Percentiles rank a stretch among this genome's conserved stretches.
Conservation (phyloP, 2,888 invertebrate species). For the Rhagonycha fulva region DNA sequence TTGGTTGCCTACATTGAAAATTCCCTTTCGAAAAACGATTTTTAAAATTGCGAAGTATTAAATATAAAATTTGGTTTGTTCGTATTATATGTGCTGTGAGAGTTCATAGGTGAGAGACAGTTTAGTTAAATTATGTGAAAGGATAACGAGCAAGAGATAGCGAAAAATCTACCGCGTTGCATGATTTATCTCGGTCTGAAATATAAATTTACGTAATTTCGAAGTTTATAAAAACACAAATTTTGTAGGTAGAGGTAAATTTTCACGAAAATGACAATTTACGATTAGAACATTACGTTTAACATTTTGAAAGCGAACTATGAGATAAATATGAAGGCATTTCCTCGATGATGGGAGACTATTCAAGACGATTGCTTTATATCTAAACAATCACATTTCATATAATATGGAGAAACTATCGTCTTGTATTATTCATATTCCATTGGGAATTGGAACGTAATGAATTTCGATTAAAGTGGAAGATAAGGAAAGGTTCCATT, state of each 20-base stretch:
- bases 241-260: neutral
- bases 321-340: neutral
- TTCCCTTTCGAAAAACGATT: neutral
- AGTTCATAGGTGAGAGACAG: constrained; percentile 5
- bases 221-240: neutral
- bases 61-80: neutral
- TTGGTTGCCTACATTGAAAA: neutral
- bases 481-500: neutral
- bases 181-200: constrained; percentile 2
- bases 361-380: neutral
- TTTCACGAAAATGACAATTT: neutral
- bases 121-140: constrained; percentile 3
- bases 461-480: neutral
- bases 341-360: neutral
- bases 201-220: constrained; percentile 2
- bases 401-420: neutral
- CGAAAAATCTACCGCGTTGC: neutral
- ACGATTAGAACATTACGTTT: neutral
- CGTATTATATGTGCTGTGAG: neutral
- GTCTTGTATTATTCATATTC: neutral
- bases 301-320: neutral
- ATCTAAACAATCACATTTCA: neutral
- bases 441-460: neutral
- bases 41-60: neutral
- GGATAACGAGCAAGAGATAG: constrained; percentile 6